A percentile compares a stretch with the other conserved stretches of the same genome.
These are phyloP conservation scores for Carapus acus DNA, from an alignment of 2,797 vertebrate genomes.

Conservation along the genomic window DNA sequence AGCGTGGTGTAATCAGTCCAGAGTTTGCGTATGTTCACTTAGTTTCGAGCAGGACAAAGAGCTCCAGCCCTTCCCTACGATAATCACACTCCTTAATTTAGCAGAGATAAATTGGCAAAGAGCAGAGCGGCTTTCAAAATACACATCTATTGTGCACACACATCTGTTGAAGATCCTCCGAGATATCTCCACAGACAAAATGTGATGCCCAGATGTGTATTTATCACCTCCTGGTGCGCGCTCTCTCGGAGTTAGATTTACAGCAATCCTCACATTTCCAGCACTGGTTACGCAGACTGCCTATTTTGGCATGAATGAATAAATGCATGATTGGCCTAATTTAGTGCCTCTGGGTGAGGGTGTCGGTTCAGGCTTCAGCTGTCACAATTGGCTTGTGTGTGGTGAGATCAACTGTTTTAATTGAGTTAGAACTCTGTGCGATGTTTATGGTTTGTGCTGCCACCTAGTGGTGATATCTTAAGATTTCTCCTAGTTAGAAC, in stretches of 20 bases:
- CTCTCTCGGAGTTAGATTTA: no score
- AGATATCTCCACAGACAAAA: neutral
- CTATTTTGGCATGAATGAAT: no score
- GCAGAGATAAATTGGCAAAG: neutral
- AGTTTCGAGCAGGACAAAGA: neutral
- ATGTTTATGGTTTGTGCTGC: neutral
- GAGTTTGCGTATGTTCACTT: neutral
- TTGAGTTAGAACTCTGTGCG: no score
- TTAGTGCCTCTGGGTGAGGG: no score
- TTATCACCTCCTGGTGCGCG: conserved; percentile 1
- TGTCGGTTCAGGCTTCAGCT: no score
- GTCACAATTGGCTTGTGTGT: no score
- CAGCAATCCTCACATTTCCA: no score
- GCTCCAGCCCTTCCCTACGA: neutral
- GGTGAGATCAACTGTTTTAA: no score
- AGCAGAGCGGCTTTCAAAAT: neutral
- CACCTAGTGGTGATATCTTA: conserved; percentile 7
- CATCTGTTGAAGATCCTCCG: neutral
- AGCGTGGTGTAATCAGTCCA: neutral
- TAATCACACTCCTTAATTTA: no score
- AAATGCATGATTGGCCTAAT: no score
- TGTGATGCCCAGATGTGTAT: conserved; percentile 1
- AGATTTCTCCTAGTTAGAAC: no score
- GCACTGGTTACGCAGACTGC: no score
- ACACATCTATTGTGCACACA: neutral